Conservation (phyloP, 2,797 vertebrate genomes). For the Notolabrus celidotus region DNA sequence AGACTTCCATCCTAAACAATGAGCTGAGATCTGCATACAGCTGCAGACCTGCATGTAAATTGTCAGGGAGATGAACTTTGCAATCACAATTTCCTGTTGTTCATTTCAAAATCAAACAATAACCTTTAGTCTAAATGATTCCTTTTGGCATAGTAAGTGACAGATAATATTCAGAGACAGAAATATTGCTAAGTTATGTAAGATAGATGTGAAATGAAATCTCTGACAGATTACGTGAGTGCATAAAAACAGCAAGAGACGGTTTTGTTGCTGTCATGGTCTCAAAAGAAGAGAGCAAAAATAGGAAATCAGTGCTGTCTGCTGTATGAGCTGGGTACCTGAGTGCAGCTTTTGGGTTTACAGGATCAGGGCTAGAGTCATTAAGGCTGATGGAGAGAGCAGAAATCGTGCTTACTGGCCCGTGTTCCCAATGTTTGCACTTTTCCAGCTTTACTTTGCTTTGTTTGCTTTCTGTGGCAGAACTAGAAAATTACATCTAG, state of each 20-base stretch:
- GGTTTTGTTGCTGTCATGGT: conserved; percentile 17
- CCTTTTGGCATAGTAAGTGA: neutral
- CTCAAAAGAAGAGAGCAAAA: conserved; percentile 24
- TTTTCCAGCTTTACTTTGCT: conserved; percentile 56
- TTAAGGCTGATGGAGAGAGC: conserved; percentile 47
- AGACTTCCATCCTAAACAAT: conserved; percentile 11
- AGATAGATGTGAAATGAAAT: neutral
- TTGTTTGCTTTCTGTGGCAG: conserved; percentile 44
- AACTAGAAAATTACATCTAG: conserved; percentile 36
- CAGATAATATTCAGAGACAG: conserved; percentile 31
- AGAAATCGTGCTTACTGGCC: conserved; percentile 48
- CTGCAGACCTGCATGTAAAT: conserved; percentile 9
- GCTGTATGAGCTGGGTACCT: conserved; percentile 6
- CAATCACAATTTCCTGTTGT: conserved; percentile 2
- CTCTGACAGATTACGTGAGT: neutral
- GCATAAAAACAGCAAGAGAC: conserved; percentile 19
- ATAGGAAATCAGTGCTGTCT: conserved; percentile 5
- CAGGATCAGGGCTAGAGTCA: conserved; percentile 36
- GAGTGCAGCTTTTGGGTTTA: conserved; percentile 13
- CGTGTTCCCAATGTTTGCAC: conserved; percentile 62
- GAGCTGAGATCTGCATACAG: conserved; percentile 12
- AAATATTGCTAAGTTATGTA: conserved; percentile 16
- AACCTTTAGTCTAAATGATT: too few relatives aligned
- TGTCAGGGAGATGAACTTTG: conserved; percentile 1
- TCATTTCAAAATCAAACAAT: neutral